Evolutionary conservation across 1,140 invertebrate species (phyloP), one percentile per base, ranked within the genome.

Genomic region (Cecropterus lyciades): DNA sequence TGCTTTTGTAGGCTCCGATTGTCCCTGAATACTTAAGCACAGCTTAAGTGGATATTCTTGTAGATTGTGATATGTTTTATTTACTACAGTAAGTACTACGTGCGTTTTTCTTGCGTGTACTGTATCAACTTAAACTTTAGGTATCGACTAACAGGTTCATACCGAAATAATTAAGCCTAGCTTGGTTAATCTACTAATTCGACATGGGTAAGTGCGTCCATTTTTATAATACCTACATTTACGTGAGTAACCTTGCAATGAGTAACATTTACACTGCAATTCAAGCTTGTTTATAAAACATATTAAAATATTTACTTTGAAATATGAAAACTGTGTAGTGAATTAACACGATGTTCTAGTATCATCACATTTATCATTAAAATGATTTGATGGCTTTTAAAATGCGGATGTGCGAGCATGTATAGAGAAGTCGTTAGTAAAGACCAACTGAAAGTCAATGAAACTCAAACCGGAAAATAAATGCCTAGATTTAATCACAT

Each of bases 401-500:
- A 20, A n/a, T 20, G 1, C 7, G 16, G 8, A 17, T 14, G 20
- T 13, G 0, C 33, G 6, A 42, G 15, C 17, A 33, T 4, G 15
- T 14, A 3, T 11, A 55, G 52, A 55, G 33, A 20, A 49, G 43
- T 48, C 27, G 16, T 46, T 17, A 51, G 30, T 14, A 24, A 49
- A 17, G 11, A 13, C 16, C 11, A 43, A 40, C 46, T 42, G 75
- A 74, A 79, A 83, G 72, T 75, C 64, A 73, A 82, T 87, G 85
- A 82, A 86, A 89, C 62, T 59, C 69, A 72, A 84, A 70, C 72
- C 73, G 60, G 60, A 52, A 62, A 70, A 76, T 70, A 70, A 79
- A 70, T 67, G 74, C 71, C 69, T 77, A 73, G 72, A 80, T 81
- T 79, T 81, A 84, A 81, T 85, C 75, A 77, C 75, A 74, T 65